Evolutionary conservation across 2,113 vertebrate genomes (phyloP).

Genomic region (Terrapene triunguis): DNA sequence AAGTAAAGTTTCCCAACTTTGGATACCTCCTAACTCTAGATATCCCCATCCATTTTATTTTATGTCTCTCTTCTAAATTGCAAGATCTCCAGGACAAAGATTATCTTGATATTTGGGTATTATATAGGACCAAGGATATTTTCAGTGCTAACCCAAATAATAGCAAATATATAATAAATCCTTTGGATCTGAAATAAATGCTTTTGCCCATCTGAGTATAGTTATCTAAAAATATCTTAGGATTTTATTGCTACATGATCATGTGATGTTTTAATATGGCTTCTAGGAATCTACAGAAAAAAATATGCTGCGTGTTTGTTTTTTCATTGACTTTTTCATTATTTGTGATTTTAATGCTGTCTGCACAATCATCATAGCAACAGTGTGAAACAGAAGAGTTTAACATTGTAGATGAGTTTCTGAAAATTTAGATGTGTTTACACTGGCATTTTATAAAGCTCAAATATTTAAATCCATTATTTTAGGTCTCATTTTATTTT

Average conservation of each 20-base stretch:
- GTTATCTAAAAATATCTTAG: background rate
- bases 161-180: background rate
- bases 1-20: background rate
- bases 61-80: slow-evolving; percentile 8
- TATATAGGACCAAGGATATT: background rate
- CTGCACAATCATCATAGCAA: background rate
- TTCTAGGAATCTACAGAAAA: background rate
- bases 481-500: background rate
- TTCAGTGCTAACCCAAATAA: background rate
- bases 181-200: background rate
- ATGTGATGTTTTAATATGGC: background rate
- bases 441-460: background rate
- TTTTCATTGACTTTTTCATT: background rate
- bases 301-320: background rate
- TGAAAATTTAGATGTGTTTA: background rate
- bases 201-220: slow-evolving; percentile 7
- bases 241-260: background rate
- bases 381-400: background rate
- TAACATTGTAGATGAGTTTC: background rate
- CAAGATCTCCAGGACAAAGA: background rate
- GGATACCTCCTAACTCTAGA: background rate
- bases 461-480: slow-evolving; percentile 3
- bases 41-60: background rate
- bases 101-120: background rate
- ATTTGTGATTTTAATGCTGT: background rate